Base-by-base conservation (phyloP, 2,888 invertebrate genomes). In the Latheticus oryzae region DNA sequence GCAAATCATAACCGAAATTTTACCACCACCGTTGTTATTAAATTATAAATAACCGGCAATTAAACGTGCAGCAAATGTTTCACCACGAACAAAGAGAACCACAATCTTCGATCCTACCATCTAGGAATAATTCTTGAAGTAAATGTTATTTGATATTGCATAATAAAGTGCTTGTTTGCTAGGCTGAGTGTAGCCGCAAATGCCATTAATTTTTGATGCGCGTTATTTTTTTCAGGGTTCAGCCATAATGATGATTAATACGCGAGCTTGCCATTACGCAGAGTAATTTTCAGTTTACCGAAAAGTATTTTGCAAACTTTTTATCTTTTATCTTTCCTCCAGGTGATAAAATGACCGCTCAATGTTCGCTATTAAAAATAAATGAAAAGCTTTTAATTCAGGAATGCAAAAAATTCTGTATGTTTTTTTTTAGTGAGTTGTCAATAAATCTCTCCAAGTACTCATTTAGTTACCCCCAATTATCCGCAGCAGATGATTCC, bases 171-270 rank as follows among this genome's bases (percentile, higher is more conserved):
- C n/a, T n/a, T n/a, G n/a, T n/a, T n/a, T n/a, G n/a, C n/a, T n/a
- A n/a, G n/a, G n/a, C n/a, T n/a, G n/a, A n/a, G n/a, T n/a, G n/a
- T n/a, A n/a, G n/a, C 33, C 33, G 15, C 33, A 33, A 33, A 33
- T 33, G 33, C 5, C 13, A 8, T 33, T 33, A 33, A 15, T 16
- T 12, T 13, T 33, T 13, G 33, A 33, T 13, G 33, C 16, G 7
- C 5, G 15, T 5, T 33, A 33, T 5, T 3, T 33, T 33, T 33
- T 33, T 33, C 16, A 15, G 11, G 33, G 33, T n/a, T 33, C 15
- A 13, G 33, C 33, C 3, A 16, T 33, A 33, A 33, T 13, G 33
- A 33, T 33, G 33, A 33, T 33, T 33, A 33, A 33, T 33, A 33
- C 16, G 33, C 33, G 33, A 12, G 33, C 13, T 8, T 33, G 33